Evolutionary conservation across 2,113 vertebrate species (phyloP), one percentile per base, ranked within the genome.

Genomic region (Indri indri): DNA sequence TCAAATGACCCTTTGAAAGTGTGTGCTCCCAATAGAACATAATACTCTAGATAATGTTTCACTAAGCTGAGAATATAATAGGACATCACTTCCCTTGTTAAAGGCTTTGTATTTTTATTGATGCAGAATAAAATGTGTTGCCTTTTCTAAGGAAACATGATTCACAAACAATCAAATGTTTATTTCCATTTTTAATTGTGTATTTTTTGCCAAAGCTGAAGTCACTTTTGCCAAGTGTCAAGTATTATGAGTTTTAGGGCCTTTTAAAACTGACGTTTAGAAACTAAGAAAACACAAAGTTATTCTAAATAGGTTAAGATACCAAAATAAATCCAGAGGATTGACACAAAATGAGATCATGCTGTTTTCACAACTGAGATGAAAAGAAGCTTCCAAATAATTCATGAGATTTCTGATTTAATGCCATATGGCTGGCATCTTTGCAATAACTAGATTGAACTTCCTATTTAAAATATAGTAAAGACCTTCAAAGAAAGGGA

Each of bases 341-440:
- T 95, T 96, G 96, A 87, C 93, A 97, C 65, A 91, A 96, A 93
- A 95, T 97, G 68, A 97, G 95, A 95, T 97, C 83, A 96, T 93
- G 63, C 93, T 97, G 93, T 94, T 97, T 98, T 90, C 82, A 96
- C 79, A 97, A 93, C 57, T 2, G n/a, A 96, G 82, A 98, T 94
- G 91, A 97, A 98, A 97, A 94, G 93, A 95, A 94, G 59, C 86
- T 95, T 97, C 80, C 93, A 97, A 97, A 94, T 97, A 97, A 97
- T 97, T 98, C 87, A 94, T 97, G 88, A 96, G 82, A 90, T 32
- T 96, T 97, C 71, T 96, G 91, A 94, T 96, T 91, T 92, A 95
- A 87, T 94, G 88, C 90, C 76, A 90, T 96, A 95, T 96, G 89
- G 63, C 70, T 94, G 42, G 63, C 34, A 90, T 93, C 63, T 96